Evolutionary conservation across 2,888 invertebrate species (phyloP).

Genomic region (Sphinx pinastri): DNA sequence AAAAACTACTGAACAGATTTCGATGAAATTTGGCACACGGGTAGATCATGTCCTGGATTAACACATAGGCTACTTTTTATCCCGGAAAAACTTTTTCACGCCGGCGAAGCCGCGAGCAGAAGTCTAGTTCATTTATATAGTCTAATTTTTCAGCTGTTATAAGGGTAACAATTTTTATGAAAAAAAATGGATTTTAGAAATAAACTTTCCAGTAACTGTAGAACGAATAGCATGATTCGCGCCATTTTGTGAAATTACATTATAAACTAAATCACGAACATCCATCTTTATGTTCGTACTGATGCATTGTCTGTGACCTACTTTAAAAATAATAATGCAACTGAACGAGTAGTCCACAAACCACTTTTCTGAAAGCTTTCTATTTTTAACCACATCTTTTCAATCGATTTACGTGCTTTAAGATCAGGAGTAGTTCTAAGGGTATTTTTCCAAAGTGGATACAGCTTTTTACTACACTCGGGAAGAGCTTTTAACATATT

Average conservation of each 20-base stretch:
- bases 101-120: too few relatives aligned
- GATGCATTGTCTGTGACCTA: slow-evolving; percentile 8
- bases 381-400: slow-evolving; percentile 14
- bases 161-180: too few relatives aligned
- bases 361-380: slow-evolving; percentile 24
- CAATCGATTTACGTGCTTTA: slow-evolving; percentile 11
- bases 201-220: not conserved
- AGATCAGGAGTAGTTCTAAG: not conserved
- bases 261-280: not conserved
- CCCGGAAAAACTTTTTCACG: too few relatives aligned
- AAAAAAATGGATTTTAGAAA: not conserved
- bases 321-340: slow-evolving; percentile 22
- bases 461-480: slow-evolving; percentile 6
- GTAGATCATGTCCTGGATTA: too few relatives aligned
- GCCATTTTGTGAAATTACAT: not conserved
- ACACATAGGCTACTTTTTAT: too few relatives aligned
- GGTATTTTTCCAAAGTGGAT: not conserved
- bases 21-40: too few relatives aligned
- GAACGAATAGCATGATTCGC: not conserved
- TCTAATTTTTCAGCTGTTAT: too few relatives aligned
- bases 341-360: slow-evolving; percentile 11
- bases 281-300: not conserved
- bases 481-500: slow-evolving; percentile 15
- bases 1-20: too few relatives aligned
- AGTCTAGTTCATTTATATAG: too few relatives aligned